Conservation (phyloP, 2,797 vertebrate species). For the Trachurus trachurus region DNA sequence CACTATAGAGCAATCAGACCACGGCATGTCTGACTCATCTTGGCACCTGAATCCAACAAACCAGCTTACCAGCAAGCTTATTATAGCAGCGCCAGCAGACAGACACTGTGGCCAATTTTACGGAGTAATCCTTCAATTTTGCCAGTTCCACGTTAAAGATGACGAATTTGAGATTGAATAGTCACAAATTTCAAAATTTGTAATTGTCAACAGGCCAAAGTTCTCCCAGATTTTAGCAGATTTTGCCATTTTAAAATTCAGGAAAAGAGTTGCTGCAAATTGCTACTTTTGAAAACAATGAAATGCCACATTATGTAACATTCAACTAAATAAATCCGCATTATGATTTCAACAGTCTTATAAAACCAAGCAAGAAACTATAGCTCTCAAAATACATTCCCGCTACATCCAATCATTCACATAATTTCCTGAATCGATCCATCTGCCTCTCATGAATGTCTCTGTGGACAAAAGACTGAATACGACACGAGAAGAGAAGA, state of each 20-base stretch:
- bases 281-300: not conserved
- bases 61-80: conserved; percentile 53
- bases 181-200: not conserved
- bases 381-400: not conserved
- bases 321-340: not conserved
- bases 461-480: not conserved
- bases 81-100: conserved; percentile 44
- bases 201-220: not conserved
- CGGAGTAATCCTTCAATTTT: conserved; percentile 19
- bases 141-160: conserved; percentile 30
- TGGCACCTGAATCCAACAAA: conserved; percentile 56
- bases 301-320: too few species aligned
- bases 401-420: not conserved
- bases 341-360: not conserved
- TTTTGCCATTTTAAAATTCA: not conserved
- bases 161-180: conserved; percentile 11
- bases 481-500: not conserved
- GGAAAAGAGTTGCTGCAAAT: not conserved
- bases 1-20: conserved; percentile 58
- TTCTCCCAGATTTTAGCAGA: not conserved
- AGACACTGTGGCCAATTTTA: conserved; percentile 23
- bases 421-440: not conserved
- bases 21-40: conserved; percentile 57
- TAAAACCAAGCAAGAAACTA: not conserved
- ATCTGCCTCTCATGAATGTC: not conserved